Evolutionary conservation across 2,797 vertebrate genomes (phyloP).

Genomic region (Natrix natrix): DNA sequence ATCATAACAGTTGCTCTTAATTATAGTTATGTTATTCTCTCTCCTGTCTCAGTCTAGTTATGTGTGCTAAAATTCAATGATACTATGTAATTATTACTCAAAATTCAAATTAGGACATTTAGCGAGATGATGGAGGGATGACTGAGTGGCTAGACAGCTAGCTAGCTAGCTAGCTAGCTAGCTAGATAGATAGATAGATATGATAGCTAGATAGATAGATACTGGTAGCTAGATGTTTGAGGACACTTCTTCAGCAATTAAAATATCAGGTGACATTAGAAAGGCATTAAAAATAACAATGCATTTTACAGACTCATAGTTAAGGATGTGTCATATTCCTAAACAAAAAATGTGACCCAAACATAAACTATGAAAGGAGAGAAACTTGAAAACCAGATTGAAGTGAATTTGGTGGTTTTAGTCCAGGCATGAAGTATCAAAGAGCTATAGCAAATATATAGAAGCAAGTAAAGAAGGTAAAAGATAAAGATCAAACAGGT

Average conservation of each 20-base stretch:
- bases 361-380: not conserved
- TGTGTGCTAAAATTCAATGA: conserved; percentile 28
- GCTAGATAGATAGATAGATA: too few relatives aligned
- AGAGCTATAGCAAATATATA: not conserved
- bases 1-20: conserved; percentile 4
- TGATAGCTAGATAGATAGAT: too few relatives aligned
- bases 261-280: not conserved
- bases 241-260: not conserved
- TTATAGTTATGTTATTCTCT: not conserved
- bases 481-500: too few relatives aligned
- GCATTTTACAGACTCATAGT: not conserved
- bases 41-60: not conserved
- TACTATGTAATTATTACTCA: conserved; percentile 7
- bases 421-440: not conserved
- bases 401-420: not conserved
- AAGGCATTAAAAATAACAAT: not conserved
- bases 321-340: not conserved
- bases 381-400: not conserved
- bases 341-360: not conserved
- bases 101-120: conserved; percentile 18
- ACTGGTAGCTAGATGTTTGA: not conserved
- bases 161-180: not conserved
- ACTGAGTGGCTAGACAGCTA: not conserved
- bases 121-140: not conserved
- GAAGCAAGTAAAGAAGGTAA: not conserved